Evolutionary conservation across 2,113 vertebrate species (phyloP).

Genomic region (Syngnathus scovelli): DNA sequence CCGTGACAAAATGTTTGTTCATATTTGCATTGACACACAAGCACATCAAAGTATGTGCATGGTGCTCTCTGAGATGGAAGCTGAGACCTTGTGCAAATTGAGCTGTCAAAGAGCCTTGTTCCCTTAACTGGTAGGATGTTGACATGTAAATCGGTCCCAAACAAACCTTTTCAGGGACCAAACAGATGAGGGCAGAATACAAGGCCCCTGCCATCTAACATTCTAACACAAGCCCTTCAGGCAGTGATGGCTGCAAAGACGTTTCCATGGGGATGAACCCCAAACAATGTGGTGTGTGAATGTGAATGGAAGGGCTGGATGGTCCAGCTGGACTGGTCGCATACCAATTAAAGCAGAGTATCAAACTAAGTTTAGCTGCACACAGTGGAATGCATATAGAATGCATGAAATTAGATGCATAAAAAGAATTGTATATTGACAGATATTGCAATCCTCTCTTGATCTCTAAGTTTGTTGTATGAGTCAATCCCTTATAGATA

Average conservation of each 20-base stretch:
- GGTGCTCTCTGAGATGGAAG: constrained; percentile 3
- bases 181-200: constrained; percentile 38
- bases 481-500: neutral
- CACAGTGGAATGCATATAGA: neutral
- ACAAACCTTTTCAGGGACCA: constrained; percentile 41
- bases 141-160: constrained; percentile 57
- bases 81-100: constrained; percentile 37
- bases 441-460: neutral
- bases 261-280: constrained; percentile 54
- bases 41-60: neutral
- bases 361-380: constrained; percentile 12
- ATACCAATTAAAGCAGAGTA: constrained; percentile 29
- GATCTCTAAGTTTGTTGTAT: neutral
- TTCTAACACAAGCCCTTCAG: constrained; percentile 39
- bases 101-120: constrained; percentile 39
- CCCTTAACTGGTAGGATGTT: constrained; percentile 32
- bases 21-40: neutral
- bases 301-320: constrained; percentile 15
- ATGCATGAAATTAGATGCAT: neutral
- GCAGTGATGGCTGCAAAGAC: constrained; percentile 23
- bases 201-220: constrained; percentile 37
- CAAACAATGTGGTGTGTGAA: constrained; percentile 24
- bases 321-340: constrained; percentile 48
- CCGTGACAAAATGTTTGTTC: neutral
- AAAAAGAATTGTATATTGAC: neutral